These are phyloP conservation scores for Tholera decimalis DNA, from an alignment of 2,888 invertebrate species.

Conservation along the genomic window DNA sequence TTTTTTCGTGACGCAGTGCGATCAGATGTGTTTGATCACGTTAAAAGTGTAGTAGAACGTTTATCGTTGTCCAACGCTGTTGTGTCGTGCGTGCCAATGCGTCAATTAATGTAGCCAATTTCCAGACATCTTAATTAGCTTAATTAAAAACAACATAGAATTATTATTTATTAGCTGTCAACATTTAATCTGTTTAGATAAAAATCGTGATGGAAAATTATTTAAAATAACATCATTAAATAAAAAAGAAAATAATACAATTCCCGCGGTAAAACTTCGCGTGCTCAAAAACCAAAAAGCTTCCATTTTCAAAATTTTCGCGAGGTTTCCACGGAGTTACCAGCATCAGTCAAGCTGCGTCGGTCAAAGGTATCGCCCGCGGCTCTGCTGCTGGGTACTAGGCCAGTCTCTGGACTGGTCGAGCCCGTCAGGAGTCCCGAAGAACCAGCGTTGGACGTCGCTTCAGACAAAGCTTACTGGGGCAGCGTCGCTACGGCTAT, in stretches of 20 bases:
- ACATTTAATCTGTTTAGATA: background rate
- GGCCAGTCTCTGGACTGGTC: constrained; percentile 89
- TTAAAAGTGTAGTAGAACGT: constrained; percentile 69
- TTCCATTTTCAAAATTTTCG: constrained; percentile 43
- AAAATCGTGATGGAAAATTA: background rate
- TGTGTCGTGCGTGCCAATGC: constrained; percentile 67
- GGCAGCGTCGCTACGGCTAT: constrained; percentile 86
- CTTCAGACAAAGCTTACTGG: constrained; percentile 89
- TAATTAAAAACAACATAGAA: constrained; percentile 16
- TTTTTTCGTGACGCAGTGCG: constrained; percentile 77
- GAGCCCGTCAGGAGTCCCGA: constrained; percentile 88
- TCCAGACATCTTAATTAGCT: constrained; percentile 50
- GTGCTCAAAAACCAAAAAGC: constrained; percentile 15
- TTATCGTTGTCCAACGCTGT: constrained; percentile 75
- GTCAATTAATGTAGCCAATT: constrained; percentile 62
- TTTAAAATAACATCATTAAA: background rate
- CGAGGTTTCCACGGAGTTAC: constrained; percentile 56
- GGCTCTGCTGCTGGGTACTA: constrained; percentile 91
- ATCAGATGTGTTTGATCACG: constrained; percentile 80
- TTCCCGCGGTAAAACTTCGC: constrained; percentile 17
- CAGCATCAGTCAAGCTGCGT: constrained; percentile 84
- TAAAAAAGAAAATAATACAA: background rate
- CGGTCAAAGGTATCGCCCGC: constrained; percentile 89
- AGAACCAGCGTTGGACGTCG: constrained; percentile 88
- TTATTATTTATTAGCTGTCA: background rate